Evolutionary conservation across 2,797 vertebrate genomes (phyloP).

Genomic region (Glossophaga mutica): DNA sequence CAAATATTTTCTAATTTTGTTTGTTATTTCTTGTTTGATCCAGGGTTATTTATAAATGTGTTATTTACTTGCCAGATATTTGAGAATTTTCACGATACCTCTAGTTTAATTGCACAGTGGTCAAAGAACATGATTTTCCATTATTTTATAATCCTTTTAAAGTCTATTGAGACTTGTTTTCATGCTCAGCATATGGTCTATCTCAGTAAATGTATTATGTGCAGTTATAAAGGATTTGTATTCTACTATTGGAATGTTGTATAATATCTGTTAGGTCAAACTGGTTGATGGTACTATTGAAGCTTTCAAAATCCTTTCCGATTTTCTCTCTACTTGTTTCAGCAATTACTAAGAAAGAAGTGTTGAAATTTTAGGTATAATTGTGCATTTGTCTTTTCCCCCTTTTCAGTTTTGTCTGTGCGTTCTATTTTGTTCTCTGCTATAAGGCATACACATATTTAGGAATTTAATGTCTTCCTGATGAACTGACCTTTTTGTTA

Average conservation of each 20-base stretch:
- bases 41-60: background rate
- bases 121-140: background rate
- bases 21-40: background rate
- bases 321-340: background rate
- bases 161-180: background rate
- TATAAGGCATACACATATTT: background rate
- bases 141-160: background rate
- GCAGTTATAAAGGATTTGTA: background rate
- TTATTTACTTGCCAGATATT: background rate
- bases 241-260: background rate
- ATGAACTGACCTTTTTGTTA: background rate
- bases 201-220: background rate
- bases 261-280: background rate
- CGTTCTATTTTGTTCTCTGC: background rate
- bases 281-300: background rate
- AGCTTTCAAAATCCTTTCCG: background rate
- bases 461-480: background rate
- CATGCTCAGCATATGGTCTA: background rate
- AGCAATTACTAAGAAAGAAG: background rate
- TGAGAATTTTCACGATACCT: background rate
- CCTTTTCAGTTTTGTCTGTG: background rate
- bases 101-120: background rate
- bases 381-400: background rate
- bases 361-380: background rate
- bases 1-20: background rate